phyloP scores from a whole-genome alignment of 2,113 vertebrate genomes.

The Desmodus rotundus region DNA sequence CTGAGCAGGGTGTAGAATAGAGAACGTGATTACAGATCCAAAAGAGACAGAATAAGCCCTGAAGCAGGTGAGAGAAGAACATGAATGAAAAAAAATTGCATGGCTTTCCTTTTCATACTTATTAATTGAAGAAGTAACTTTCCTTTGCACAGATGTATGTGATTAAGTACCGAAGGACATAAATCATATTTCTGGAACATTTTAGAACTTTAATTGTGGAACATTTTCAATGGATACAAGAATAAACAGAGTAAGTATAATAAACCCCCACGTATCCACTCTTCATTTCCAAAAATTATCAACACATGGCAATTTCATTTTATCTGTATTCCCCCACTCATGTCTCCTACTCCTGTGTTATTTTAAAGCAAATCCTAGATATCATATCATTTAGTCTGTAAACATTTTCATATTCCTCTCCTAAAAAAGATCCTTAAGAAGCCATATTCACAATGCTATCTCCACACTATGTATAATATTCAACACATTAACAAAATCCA shows the following conservation, averaged over 20 bases:
- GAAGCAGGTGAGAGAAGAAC: not conserved
- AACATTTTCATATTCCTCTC: not conserved
- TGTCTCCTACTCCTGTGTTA: not conserved
- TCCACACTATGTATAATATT: not conserved
- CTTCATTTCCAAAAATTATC: not conserved
- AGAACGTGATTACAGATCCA: not conserved
- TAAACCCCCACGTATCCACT: not conserved
- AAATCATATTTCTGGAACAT: not conserved
- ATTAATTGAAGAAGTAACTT: not conserved
- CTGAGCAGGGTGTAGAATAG: not conserved
- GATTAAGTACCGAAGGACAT: not conserved
- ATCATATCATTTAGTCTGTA: not conserved
- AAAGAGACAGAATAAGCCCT: not conserved
- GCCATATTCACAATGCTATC: not conserved
- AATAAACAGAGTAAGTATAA: not conserved
- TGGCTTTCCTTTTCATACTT: not conserved
- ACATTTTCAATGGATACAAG: not conserved
- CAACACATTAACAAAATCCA: not conserved
- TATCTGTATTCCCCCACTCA: not conserved
- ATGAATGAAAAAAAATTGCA: not conserved
- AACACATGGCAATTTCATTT: not conserved
- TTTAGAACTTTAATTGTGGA: not conserved
- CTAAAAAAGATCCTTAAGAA: not conserved
- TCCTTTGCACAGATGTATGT: not conserved
- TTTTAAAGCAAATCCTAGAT: not conserved